Base-by-base conservation (phyloP, 2,888 invertebrate species). In the Lumbricus terrestris region DNA sequence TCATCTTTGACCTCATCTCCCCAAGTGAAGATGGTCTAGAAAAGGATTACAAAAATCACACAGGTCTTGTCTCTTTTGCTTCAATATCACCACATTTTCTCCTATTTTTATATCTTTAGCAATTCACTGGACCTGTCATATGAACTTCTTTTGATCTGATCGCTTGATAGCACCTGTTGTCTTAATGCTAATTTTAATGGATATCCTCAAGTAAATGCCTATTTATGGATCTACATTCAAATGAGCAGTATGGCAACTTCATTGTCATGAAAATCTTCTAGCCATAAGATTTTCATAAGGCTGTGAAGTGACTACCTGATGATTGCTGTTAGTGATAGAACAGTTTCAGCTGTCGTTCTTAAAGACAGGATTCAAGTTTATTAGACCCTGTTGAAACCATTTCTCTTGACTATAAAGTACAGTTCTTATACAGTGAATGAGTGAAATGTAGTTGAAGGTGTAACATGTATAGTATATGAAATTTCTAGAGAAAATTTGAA, bases 1-100 rank as follows among this genome's bases (percentile, higher is more conserved):
- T 99, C 94, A 98, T 99, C 93, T 99, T 98, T 97, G 99, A 99
- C 95, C 96, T 99, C 42, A 98, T 99, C 91, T 97, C 97, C 90
- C 98, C 98, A 11, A 93, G 93, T n/a, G 93, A 93, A 37, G 93
- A 92, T 34, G 92, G 92, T 83, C 38, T 89, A 82, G 91, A 92
- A 85, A 91, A 90, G 88, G 92, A 92, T 88, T 91, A 91, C 89
- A 92, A 89, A 47, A 93, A 93, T 89, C 93, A 93, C 85, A 90
- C 91, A 23, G 91, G 91, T 89, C 33, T 42, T 8, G 0, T 85
- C 20, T 85, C 37, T 42, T 54, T 89, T 89, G 89, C 33, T 89
- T 35, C 40, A 38, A 6, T 35, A 18, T 1, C 15, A n/a, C 1
- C 29, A 18, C 5, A 15, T 18, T 15, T 38, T 88, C 20, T 15